phyloP scores from a whole-genome alignment of 2,797 vertebrate species.

The Eutrigla gurnardus region DNA sequence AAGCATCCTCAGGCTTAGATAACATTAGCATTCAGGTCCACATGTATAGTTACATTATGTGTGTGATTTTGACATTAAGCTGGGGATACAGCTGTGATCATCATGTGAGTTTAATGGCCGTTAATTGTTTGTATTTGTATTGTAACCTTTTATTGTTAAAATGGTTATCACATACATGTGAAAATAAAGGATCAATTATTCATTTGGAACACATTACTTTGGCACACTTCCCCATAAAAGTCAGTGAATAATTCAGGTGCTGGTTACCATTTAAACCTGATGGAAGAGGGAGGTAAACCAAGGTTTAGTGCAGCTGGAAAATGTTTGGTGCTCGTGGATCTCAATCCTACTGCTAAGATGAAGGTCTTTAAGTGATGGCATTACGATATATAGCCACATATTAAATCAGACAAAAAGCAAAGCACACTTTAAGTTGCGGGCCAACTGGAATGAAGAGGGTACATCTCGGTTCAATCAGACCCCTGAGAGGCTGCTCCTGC shows the following conservation, averaged over 20 bases:
- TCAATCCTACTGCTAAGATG: constrained; percentile 53
- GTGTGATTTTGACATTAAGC: neutral
- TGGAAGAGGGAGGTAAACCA: constrained; percentile 38
- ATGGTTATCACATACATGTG: neutral
- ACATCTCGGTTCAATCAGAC: constrained; percentile 57
- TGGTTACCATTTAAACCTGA: constrained; percentile 22
- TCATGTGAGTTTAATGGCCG: neutral
- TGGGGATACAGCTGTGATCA: neutral
- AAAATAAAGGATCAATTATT: constrained; percentile 24
- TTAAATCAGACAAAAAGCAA: constrained; percentile 55
- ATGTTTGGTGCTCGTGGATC: constrained; percentile 49
- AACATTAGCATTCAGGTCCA: constrained; percentile 10
- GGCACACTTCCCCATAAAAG: constrained; percentile 6
- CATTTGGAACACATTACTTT: constrained; percentile 22
- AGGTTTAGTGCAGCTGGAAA: constrained; percentile 32
- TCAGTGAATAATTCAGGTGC: constrained; percentile 50
- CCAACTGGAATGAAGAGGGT: constrained; percentile 39
- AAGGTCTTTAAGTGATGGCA: constrained; percentile 53
- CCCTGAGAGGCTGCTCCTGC: constrained; percentile 47
- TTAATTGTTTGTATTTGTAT: neutral
- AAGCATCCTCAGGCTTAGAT: neutral
- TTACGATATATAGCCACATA: constrained; percentile 57
- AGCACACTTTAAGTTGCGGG: constrained; percentile 44
- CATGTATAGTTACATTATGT: neutral
- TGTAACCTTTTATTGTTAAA: neutral